phyloP scores from a whole-genome alignment of 2,888 invertebrate species.

The Phortica okadai region DNA sequence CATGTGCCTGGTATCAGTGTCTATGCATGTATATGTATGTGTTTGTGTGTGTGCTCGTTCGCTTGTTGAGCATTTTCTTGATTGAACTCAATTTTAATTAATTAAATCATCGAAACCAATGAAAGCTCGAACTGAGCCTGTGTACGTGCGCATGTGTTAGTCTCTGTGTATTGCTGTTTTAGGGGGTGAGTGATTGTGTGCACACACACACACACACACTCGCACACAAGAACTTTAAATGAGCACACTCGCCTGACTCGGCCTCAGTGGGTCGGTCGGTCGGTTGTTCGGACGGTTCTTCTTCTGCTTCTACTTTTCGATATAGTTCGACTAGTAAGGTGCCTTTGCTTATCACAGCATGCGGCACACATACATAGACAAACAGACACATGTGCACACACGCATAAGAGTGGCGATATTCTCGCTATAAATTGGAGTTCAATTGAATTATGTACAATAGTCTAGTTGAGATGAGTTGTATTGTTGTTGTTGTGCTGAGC shows the following conservation, averaged over 20 bases:
- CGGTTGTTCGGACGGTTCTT: neutral
- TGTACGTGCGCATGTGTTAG: constrained; percentile 25
- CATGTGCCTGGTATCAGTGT: neutral
- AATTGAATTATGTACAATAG: constrained; percentile 72
- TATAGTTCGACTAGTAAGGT: constrained; percentile 17
- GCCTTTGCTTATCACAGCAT: constrained; percentile 36
- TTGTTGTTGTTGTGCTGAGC: constrained; percentile 46
- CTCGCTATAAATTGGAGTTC: constrained; percentile 67
- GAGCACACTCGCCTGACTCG: neutral
- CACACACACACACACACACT: constrained; percentile 32
- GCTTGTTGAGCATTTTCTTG: constrained; percentile 48
- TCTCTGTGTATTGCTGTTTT: constrained; percentile 47
- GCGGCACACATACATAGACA: constrained; percentile 34
- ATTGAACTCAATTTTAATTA: constrained; percentile 72
- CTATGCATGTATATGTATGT: neutral
- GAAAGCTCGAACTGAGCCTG: constrained; percentile 32
- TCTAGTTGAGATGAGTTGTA: constrained; percentile 60
- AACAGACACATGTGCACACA: constrained; percentile 32
- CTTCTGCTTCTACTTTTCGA: neutral
- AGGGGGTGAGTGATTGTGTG: constrained; percentile 41
- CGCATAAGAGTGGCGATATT: constrained; percentile 5
- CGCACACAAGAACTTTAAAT: neutral
- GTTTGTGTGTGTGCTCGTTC: constrained; percentile 43
- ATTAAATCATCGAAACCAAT: constrained; percentile 69
- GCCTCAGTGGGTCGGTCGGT: neutral